Base-by-base conservation (phyloP, 2,797 vertebrate species). In the Sebastes kiyomatsui region DNA sequence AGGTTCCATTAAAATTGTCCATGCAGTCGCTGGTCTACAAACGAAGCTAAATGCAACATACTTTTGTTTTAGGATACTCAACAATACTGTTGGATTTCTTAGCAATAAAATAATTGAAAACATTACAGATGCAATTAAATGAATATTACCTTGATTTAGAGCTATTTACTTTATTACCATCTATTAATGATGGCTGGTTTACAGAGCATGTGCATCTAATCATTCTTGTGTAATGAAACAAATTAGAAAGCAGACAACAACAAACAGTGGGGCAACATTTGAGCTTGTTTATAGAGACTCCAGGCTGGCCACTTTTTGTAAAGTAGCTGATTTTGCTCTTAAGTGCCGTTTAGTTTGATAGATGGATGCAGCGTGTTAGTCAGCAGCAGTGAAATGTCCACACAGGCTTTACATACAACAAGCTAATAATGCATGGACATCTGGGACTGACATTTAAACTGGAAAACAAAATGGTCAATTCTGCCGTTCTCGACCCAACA, bases 401-500 rank as follows among this genome's bases (percentile, higher is more conserved):
- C 25, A 27, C 35, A 33, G 28, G 13, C 58, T 64, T 71, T 38
- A 71, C 23, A 72, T 67, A 69, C 64, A 59, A 65, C 49, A 54
- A 72, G 75, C 16, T 83, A 71, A 71, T 73, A 75, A 82, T 27
- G 30, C 25, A 74, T 12, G 16, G 25, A 32, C 54, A 25, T 75
- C 73, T 80, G 72, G 71, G 83, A 60, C 64, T 69, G 58, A 59
- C 54, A 59, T 85, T 84, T 82, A 83, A 75, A 77, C 35, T 81
- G 77, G 68, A 87, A 87, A 89, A 88, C 73, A 87, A 84, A 86
- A 86, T 59, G 75, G 64, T 32, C 74, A 56, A 62, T 78, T 86
- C 61, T 72, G 65, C 56, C 64, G 64, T 79, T 77, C 64, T 79
- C 0, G 2, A 70, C 67, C 67, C 65, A 67, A 73, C 60, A 61